These are phyloP conservation scores for Molossus alvarezi DNA, from an alignment of 2,797 vertebrate genomes.

Conservation along the genomic window DNA sequence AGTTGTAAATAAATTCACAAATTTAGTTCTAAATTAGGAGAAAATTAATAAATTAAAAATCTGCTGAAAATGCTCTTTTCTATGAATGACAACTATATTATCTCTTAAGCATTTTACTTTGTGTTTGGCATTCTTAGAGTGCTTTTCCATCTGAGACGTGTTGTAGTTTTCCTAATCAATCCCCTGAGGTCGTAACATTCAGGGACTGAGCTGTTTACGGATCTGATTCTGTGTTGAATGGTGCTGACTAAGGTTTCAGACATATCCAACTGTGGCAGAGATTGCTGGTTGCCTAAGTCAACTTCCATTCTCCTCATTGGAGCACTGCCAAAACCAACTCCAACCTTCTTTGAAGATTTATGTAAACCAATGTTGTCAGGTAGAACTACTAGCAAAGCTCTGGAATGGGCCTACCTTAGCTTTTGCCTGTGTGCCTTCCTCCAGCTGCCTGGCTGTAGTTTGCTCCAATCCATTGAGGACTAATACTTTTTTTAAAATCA, in stretches of 20 bases:
- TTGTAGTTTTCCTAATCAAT: background rate
- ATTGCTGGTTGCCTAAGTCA: background rate
- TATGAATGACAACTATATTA: background rate
- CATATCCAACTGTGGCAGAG: background rate
- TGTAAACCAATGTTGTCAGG: background rate
- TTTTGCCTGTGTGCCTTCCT: background rate
- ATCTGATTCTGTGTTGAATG: background rate
- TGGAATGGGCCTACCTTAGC: background rate
- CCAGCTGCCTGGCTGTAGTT: background rate
- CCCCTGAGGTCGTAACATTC: background rate
- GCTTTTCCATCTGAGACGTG: background rate
- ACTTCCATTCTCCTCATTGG: background rate
- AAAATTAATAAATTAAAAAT: constrained; percentile 36
- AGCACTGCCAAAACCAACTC: background rate
- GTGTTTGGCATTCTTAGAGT: background rate
- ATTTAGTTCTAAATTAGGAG: constrained; percentile 52
- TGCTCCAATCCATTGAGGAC: background rate
- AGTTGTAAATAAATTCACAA: constrained; percentile 45
- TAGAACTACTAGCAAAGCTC: background rate
- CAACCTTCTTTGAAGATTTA: background rate
- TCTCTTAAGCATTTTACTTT: background rate
- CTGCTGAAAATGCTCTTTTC: constrained; percentile 60
- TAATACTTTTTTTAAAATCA: background rate
- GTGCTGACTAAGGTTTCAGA: background rate
- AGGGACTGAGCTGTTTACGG: background rate